Conservation (phyloP, 2,113 vertebrate species). For the Sprattus sprattus region DNA sequence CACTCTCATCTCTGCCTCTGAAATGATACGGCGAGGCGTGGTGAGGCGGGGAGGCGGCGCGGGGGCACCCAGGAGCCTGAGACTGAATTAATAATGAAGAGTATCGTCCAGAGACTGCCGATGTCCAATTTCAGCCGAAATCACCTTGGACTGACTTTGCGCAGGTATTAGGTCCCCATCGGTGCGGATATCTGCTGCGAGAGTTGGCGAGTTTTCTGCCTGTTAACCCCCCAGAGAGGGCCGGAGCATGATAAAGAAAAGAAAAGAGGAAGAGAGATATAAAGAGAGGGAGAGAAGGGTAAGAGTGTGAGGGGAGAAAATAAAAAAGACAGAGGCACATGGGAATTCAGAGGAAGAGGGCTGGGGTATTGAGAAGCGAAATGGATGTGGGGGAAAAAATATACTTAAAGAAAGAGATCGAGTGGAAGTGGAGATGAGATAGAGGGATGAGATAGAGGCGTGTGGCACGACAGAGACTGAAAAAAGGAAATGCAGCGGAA, state of each 20-base stretch:
- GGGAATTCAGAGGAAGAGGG: neutral
- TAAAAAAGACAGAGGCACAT: neutral
- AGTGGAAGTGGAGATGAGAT: neutral
- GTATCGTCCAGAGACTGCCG: slow-evolving; percentile 63
- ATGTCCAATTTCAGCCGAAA: slow-evolving; percentile 65
- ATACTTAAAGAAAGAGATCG: neutral
- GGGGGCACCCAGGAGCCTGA: slow-evolving; percentile 61
- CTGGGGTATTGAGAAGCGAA: too few species aligned
- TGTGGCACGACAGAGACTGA: too few species aligned
- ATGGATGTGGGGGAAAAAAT: neutral
- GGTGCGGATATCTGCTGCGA: slow-evolving; percentile 55
- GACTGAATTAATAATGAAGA: slow-evolving; percentile 76
- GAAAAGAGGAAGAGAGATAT: slow-evolving; percentile 3
- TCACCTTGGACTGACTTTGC: slow-evolving; percentile 75
- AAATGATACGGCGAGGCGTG: slow-evolving; percentile 59
- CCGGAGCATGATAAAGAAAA: neutral
- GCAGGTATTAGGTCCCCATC: slow-evolving; percentile 49
- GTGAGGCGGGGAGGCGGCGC: neutral
- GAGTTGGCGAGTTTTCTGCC: slow-evolving; percentile 17
- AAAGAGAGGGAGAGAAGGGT: neutral
- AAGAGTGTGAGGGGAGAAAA: neutral
- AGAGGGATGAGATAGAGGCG: neutral
- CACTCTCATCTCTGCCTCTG: slow-evolving; percentile 56
- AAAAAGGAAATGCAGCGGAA: too few species aligned
- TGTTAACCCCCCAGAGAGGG: slow-evolving; percentile 37